phyloP scores from a whole-genome alignment of 2,888 invertebrate genomes.

The Melinaea marsaeus region DNA sequence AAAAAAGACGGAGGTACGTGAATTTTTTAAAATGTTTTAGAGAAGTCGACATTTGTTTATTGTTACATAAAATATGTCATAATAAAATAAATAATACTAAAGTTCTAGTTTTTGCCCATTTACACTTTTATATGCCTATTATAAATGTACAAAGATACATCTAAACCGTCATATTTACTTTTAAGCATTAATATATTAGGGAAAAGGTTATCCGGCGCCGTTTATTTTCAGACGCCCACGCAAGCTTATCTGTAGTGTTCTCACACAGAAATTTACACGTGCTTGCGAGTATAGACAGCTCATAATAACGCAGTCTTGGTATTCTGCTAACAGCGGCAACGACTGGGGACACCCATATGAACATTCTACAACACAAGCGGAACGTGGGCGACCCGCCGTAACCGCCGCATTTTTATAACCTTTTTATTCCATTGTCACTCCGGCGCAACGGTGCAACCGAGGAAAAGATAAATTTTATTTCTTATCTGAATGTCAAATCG shows the following conservation, averaged over 20 bases:
- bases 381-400: slow-evolving; percentile 69
- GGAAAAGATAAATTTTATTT: slow-evolving; percentile 75
- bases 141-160: too few relatives aligned
- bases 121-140: too few relatives aligned
- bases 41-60: not conserved
- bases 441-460: slow-evolving; percentile 59
- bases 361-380: slow-evolving; percentile 63
- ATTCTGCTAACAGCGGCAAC: slow-evolving; percentile 62
- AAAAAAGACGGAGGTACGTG: slow-evolving; percentile 17
- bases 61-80: not conserved
- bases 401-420: slow-evolving; percentile 73
- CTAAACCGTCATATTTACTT: too few relatives aligned
- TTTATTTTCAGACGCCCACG: slow-evolving; percentile 66
- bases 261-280: slow-evolving; percentile 76
- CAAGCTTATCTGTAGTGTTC: slow-evolving; percentile 68
- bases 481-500: slow-evolving; percentile 79
- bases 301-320: slow-evolving; percentile 68
- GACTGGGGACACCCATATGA: slow-evolving; percentile 44
- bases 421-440: slow-evolving; percentile 78
- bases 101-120: not conserved
- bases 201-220: slow-evolving; percentile 43
- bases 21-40: slow-evolving; percentile 4
- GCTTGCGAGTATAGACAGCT: slow-evolving; percentile 62
- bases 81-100: not conserved
- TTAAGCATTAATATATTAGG: slow-evolving; percentile 12